Base-by-base conservation (phyloP, 2,888 invertebrate species). In the Dilophus febrilis region DNA sequence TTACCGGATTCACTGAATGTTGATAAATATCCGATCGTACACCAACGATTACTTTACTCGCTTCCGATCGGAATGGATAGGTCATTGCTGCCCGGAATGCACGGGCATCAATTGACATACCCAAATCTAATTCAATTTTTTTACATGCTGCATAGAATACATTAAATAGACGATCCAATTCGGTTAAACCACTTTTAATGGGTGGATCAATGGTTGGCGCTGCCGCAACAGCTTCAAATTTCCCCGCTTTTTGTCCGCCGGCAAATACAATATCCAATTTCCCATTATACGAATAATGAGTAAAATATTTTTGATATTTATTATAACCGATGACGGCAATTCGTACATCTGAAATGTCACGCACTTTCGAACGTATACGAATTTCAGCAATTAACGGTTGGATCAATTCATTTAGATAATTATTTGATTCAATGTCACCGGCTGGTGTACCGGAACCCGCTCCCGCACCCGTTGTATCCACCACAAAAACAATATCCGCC, bases 401-500 rank as follows among this genome's bases (percentile, higher is more conserved):
- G 12, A 61, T 46, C 2, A 62, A 47, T 13, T 44, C 42, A 33
- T 38, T 38, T 8, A 44, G 16, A 22, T 22, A 22, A 22, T 22
- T 22, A 22, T 22, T 22, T 4, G 4, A 8, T 22, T 22, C 8
- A 6, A 8, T 22, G 22, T 22, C 22, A 6, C 8, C 22, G 22
- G 22, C 22, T 4, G 22, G n/a, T n/a, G n/a, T n/a, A n/a, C n/a
- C n/a, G n/a, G n/a, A n/a, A n/a, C n/a, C n/a, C 22, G 22, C 8
- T 22, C 22, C 5, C 22, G 4, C 22, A 22, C 5, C 22, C 22
- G 68, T 63, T 11, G 60, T 58, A 50, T 91, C 88, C 10, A 90
- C 71, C 2, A 81, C 68, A 40, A 91, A 66, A 1, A 91, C 65
- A 41, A 91, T 67, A 53, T 91, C 91, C 2, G 85, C 88, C 45